Evolutionary conservation across 2,888 invertebrate genomes (phyloP), one percentile per base, ranked within the genome.

Genomic region (Scaptomyza cyrtandrae): DNA sequence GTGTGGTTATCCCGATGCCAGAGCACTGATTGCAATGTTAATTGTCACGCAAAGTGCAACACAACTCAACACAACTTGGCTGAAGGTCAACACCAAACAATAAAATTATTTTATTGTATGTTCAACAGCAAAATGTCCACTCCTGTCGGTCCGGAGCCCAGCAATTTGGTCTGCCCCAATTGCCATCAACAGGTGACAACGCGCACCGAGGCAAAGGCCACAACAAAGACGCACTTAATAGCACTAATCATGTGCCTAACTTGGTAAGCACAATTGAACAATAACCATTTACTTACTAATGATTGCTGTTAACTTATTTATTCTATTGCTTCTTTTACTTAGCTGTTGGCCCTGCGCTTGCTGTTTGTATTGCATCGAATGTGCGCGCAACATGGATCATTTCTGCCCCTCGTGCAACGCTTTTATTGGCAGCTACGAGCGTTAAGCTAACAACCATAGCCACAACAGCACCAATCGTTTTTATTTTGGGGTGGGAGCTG

Each of bases 351-450:
- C 93, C 0, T 94, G 93, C 71, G 92, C 93, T 35, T 92, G 93
- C 53, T 79, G 94, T 10, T 93, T 94, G 1, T 94, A 94, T 81
- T 94, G 93, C 80, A 91, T 93, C 75, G 90, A 93, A 45, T 93
- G 93, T 14, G 94, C 93, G 66, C 92, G 92, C 67, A 93, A 93
- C 74, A 91, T 91, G 5, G 93, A 93, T 46, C 94, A 94, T 75
- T 94, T 93, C 71, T 94, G 94, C 58, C 93, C 94, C 0, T 92
- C 93, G 64, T 94, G 94, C 81, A 92, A 92, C 53, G 90, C 93
- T 0, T 93, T 91, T 71, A 81, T 94, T 37, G 95, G 94, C 66
- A 91, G 91, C 44, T 93, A 93, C 75, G 85, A 91, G 60, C 89
- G 90, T 43, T 90, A 56, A 66, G 41, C 16, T 16, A 48, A 16